Evolutionary conservation across 2,113 vertebrate species (phyloP).

Genomic region (Tragelaphus scriptus): DNA sequence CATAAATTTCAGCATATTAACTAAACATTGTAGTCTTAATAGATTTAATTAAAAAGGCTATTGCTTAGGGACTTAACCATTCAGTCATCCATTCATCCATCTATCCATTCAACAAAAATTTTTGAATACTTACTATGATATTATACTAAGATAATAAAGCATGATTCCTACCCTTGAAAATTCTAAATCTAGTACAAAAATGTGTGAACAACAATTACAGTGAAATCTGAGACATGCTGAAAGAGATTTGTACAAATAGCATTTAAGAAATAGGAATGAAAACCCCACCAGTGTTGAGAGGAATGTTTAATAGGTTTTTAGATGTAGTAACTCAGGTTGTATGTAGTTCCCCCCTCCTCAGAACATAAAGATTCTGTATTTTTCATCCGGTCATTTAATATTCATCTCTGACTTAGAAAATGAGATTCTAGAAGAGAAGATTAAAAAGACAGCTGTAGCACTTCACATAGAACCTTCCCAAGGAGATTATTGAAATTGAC

Average conservation of each 20-base stretch:
- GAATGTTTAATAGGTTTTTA: neutral
- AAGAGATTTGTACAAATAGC: neutral
- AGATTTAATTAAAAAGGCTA: slow-evolving; percentile 40
- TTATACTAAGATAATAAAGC: slow-evolving; percentile 19
- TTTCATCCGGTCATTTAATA: neutral
- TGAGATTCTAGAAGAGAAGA: neutral
- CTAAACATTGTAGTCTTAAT: slow-evolving; percentile 41
- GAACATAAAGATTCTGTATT: neutral
- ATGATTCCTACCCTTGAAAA: neutral
- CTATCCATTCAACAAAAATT: neutral
- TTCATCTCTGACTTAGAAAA: neutral
- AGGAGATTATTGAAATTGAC: neutral
- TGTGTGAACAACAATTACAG: neutral
- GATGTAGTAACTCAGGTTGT: neutral
- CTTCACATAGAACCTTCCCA: neutral
- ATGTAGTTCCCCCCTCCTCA: neutral
- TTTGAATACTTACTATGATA: slow-evolving; percentile 1
- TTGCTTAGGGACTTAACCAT: neutral
- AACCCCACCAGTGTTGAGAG: neutral
- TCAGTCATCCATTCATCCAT: slow-evolving; percentile 13
- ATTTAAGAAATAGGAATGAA: neutral
- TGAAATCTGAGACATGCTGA: neutral
- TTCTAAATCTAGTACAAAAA: neutral
- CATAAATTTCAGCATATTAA: slow-evolving; percentile 35
- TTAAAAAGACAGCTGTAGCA: neutral